phyloP scores from a whole-genome alignment of 2,888 invertebrate species.

The Carabus problematicus region DNA sequence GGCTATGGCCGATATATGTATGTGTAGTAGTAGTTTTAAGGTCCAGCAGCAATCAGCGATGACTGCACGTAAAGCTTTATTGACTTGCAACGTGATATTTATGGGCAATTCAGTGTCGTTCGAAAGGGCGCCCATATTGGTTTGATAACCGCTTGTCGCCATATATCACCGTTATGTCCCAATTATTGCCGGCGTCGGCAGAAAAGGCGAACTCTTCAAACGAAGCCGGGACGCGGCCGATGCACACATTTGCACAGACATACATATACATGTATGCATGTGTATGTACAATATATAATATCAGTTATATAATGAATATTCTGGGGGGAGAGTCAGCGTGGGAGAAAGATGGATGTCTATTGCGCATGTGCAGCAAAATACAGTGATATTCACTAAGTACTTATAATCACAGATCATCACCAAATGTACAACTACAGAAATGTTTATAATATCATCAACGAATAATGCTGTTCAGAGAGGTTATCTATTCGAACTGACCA shows the following conservation, averaged over 20 bases:
- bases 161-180: constrained; percentile 62
- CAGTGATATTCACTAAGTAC: no score
- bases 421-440: no score
- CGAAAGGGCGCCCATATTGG: constrained; percentile 60
- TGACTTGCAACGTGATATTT: constrained; percentile 53
- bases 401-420: no score
- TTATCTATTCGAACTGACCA: no score
- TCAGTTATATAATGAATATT: no score
- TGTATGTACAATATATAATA: background rate
- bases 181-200: constrained; percentile 60
- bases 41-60: constrained; percentile 29
- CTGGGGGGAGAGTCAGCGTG: no score
- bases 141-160: constrained; percentile 59
- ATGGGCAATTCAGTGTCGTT: constrained; percentile 60
- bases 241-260: background rate
- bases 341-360: no score
- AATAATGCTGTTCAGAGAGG: no score
- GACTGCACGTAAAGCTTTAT: constrained; percentile 41
- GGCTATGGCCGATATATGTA: no score
- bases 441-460: no score
- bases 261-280: background rate
- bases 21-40: constrained; percentile 12
- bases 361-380: no score
- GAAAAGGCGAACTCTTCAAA: constrained; percentile 50
- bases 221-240: background rate